A percentile compares a stretch with the other conserved stretches of the same genome.
Evolutionary conservation across 2,888 invertebrate species (phyloP).

Genomic region (Drosophila vallismaia): DNA sequence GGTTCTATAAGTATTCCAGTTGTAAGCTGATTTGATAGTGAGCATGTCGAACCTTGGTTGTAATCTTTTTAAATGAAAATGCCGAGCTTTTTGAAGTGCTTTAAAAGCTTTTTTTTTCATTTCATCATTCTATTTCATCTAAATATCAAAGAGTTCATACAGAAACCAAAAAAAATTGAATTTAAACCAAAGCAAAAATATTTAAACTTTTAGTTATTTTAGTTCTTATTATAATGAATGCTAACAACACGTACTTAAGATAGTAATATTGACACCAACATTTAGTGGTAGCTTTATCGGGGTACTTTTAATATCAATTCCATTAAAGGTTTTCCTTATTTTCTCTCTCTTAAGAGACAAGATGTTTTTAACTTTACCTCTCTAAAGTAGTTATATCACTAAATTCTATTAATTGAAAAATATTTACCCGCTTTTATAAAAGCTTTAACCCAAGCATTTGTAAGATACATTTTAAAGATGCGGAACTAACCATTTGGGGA

Average conservation of each 20-base stretch:
- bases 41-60: not conserved
- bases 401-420: not conserved
- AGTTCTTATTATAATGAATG: not conserved
- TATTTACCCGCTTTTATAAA: too few species aligned
- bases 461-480: too few species aligned
- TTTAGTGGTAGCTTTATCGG: not conserved
- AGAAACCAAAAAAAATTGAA: not conserved
- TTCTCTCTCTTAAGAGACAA: not conserved
- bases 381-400: not conserved
- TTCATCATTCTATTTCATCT: too few species aligned
- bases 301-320: not conserved
- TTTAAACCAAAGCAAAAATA: not conserved
- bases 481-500: too few species aligned
- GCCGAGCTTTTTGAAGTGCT: not conserved
- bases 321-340: not conserved
- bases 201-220: not conserved
- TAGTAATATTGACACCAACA: not conserved
- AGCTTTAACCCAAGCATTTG: too few species aligned
- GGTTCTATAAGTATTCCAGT: not conserved
- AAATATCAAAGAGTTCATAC: not conserved
- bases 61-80: not conserved
- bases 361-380: not conserved
- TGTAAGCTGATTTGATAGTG: constrained; percentile 4
- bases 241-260: not conserved
- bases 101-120: not conserved